Percentiles rank a stretch among this genome's conserved stretches.
phyloP scores from a whole-genome alignment of 2,113 vertebrate genomes.

The Chloroceryle aenea region DNA sequence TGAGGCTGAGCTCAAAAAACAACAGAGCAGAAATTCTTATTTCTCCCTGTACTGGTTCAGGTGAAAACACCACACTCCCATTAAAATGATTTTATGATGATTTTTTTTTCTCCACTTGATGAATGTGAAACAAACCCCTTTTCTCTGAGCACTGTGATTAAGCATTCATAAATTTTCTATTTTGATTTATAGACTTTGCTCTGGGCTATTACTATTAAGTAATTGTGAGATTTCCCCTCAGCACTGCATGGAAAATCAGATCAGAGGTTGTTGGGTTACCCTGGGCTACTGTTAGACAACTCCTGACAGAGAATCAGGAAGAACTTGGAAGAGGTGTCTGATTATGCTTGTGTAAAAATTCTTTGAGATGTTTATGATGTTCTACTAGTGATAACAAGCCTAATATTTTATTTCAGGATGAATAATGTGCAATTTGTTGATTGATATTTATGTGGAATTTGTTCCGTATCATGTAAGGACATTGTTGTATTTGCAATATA shows the following conservation, averaged over 20 bases:
- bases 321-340: conserved; percentile 7
- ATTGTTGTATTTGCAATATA: conserved; percentile 53
- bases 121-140: neutral
- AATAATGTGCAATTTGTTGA: conserved; percentile 49
- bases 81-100: neutral
- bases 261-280: neutral
- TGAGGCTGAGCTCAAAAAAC: neutral
- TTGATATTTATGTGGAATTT: conserved; percentile 61
- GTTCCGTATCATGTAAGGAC: conserved; percentile 57
- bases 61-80: too few species aligned
- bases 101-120: neutral
- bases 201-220: neutral
- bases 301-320: neutral
- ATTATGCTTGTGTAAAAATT: conserved; percentile 8
- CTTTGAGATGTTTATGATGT: neutral
- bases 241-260: neutral
- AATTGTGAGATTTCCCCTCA: neutral
- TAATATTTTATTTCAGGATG: conserved; percentile 25
- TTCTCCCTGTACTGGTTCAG: too few species aligned
- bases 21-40: neutral
- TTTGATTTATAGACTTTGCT: neutral
- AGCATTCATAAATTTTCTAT: neutral
- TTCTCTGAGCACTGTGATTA: neutral
- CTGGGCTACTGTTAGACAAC: neutral
- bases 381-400: neutral